Evolutionary conservation across 2,888 invertebrate species (phyloP).

Genomic region (Ectemnius lituratus): DNA sequence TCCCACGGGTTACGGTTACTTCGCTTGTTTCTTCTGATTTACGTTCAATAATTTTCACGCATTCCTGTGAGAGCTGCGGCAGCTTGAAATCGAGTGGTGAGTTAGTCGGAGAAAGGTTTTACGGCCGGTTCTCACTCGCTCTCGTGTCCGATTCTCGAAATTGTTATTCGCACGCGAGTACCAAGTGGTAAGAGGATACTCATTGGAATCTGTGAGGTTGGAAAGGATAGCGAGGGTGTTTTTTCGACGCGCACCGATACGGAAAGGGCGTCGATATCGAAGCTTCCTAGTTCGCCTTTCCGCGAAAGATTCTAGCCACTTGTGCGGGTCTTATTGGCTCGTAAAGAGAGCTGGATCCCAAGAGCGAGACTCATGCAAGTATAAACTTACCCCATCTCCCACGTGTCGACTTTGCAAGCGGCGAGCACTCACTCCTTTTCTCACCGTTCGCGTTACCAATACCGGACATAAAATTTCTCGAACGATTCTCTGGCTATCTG

Average conservation of each 20-base stretch:
- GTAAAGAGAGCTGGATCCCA: constrained; percentile 60
- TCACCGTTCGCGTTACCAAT: constrained; percentile 24
- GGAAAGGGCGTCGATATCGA: constrained; percentile 1
- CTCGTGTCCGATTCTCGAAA: constrained; percentile 1
- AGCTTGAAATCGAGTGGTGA: no score
- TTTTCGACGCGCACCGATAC: neutral
- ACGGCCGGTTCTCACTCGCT: neutral
- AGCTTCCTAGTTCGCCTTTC: constrained; percentile 11
- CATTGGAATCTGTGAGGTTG: neutral
- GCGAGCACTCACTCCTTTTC: neutral
- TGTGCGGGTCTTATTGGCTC: constrained; percentile 59
- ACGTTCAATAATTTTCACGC: constrained; percentile 2
- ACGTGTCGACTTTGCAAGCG: constrained; percentile 19
- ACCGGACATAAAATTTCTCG: constrained; percentile 48
- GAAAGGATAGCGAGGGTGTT: neutral
- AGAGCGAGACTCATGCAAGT: constrained; percentile 55
- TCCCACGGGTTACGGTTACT: neutral
- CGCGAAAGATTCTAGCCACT: constrained; percentile 22
- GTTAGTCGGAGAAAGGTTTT: neutral
- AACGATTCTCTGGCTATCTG: constrained; percentile 27
- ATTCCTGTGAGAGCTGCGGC: neutral
- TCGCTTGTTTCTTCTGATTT: neutral
- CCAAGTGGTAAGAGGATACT: neutral
- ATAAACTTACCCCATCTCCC: constrained; percentile 48
- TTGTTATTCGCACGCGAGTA: constrained; percentile 10